These are phyloP conservation scores for Sericinus montela DNA, from an alignment of 2,888 invertebrate genomes.

Conservation along the genomic window DNA sequence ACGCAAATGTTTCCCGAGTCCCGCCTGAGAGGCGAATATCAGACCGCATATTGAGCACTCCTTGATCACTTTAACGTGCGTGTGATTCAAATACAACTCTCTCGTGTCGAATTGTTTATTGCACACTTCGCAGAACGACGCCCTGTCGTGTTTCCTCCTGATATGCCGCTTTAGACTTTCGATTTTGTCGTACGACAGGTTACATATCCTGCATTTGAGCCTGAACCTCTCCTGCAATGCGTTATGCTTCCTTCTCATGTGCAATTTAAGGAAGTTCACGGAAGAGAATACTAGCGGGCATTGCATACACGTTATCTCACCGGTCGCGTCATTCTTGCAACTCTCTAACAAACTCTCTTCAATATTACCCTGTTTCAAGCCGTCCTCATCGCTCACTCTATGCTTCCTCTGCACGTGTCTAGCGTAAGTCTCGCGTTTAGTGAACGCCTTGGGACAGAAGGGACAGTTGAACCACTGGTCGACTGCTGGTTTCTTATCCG, in stretches of 20 bases:
- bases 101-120: conserved; percentile 57
- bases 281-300: conserved; percentile 65
- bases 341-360: conserved; percentile 30
- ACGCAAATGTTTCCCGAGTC: conserved; percentile 59
- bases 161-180: conserved; percentile 67
- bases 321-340: conserved; percentile 47
- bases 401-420: conserved; percentile 68
- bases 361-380: conserved; percentile 19
- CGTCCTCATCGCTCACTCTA: conserved; percentile 42
- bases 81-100: conserved; percentile 56
- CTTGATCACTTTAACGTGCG: conserved; percentile 52
- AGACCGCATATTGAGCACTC: conserved; percentile 62
- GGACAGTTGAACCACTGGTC: conserved; percentile 60
- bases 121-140: conserved; percentile 56
- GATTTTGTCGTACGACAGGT: conserved; percentile 67
- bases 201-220: conserved; percentile 63
- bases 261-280: conserved; percentile 56
- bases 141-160: conserved; percentile 59
- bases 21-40: conserved; percentile 60
- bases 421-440: conserved; percentile 60
- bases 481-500: conserved; percentile 35
- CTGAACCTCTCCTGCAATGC: conserved; percentile 57
- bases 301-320: conserved; percentile 58
- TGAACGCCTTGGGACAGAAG: conserved; percentile 60
- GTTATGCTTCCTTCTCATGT: conserved; percentile 68